Percentiles rank a stretch among this genome's conserved stretches.
These are phyloP conservation scores for Alces alces DNA, from an alignment of 2,113 vertebrate genomes.

Conservation along the genomic window DNA sequence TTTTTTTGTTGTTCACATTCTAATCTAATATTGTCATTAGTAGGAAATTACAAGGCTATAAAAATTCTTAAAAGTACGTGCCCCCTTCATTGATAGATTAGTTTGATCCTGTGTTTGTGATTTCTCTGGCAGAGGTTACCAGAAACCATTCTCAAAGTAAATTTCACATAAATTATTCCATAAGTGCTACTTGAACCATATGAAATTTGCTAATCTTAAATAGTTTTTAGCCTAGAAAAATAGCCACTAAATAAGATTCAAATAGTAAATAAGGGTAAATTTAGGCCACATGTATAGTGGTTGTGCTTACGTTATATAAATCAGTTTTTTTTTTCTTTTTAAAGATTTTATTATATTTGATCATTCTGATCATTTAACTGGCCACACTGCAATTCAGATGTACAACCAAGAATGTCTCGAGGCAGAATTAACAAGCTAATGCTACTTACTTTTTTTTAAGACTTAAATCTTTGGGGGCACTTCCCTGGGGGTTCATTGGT, in stretches of 20 bases:
- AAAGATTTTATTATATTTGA: background rate
- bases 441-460: background rate
- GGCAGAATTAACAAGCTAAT: background rate
- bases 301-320: background rate
- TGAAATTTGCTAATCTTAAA: background rate
- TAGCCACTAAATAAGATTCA: background rate
- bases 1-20: background rate
- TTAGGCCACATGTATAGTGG: background rate
- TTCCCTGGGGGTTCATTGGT: background rate
- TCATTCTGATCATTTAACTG: background rate
- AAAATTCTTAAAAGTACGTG: background rate
- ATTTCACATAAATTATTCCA: background rate
- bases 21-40: background rate
- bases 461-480: background rate
- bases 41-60: background rate
- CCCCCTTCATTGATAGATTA: background rate
- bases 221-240: background rate
- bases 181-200: background rate
- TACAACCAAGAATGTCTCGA: background rate
- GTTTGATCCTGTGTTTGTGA: background rate
- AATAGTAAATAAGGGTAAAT: background rate
- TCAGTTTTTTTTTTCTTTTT: background rate
- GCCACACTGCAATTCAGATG: background rate
- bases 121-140: background rate
- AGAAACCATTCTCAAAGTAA: background rate